Percentiles rank a stretch among this genome's conserved stretches.
These are phyloP conservation scores for Delichon dasypus DNA, from an alignment of 2,797 vertebrate species.

Conservation along the genomic window DNA sequence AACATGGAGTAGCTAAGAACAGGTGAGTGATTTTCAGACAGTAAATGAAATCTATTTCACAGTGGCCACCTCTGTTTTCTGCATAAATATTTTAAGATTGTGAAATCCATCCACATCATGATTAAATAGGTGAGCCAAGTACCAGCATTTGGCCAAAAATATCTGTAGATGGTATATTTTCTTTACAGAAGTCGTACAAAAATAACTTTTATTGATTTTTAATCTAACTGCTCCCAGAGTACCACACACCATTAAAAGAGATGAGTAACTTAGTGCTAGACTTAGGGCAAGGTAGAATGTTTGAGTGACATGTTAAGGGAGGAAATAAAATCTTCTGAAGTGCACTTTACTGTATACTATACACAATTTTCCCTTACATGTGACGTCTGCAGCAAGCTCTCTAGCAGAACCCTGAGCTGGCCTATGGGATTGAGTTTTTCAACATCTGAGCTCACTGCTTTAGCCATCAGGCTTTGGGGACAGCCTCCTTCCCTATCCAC, in stretches of 20 bases:
- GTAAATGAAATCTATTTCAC: background rate
- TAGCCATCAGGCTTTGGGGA: background rate
- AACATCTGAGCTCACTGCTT: background rate
- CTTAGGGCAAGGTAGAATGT: background rate
- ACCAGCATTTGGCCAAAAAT: conserved; percentile 15
- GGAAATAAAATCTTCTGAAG: background rate
- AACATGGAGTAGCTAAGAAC: background rate
- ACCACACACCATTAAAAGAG: background rate
- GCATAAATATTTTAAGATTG: conserved; percentile 27
- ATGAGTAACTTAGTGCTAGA: background rate
- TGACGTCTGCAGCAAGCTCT: background rate
- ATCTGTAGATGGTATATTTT: background rate
- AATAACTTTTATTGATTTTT: background rate
- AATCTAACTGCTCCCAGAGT: background rate
- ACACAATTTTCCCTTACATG: background rate
- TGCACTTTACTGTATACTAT: background rate
- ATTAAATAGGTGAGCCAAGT: background rate
- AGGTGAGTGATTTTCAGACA: background rate
- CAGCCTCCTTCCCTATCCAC: background rate
- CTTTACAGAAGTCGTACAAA: background rate
- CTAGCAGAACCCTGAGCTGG: background rate
- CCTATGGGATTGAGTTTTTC: background rate
- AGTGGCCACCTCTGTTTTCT: background rate
- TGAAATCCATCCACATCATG: background rate
- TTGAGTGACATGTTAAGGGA: background rate